phyloP scores from a whole-genome alignment of 2,888 invertebrate species.

The Chaetogeoica ovagalla region DNA sequence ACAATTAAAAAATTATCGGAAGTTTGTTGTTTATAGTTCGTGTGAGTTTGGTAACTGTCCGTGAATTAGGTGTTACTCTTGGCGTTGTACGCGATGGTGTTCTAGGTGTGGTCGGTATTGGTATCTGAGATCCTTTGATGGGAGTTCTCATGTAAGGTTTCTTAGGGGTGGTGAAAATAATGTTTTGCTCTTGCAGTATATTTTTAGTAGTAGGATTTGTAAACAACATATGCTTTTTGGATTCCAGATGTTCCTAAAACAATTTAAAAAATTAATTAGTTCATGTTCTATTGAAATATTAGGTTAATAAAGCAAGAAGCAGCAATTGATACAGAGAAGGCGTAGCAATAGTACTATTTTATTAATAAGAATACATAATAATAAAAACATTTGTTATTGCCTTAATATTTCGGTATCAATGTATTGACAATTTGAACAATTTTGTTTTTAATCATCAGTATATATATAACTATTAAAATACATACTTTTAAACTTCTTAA shows the following conservation, averaged over 20 bases:
- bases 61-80: slow-evolving; percentile 21
- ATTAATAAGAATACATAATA: too few species aligned
- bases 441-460: too few species aligned
- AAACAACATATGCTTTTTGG: slow-evolving; percentile 20
- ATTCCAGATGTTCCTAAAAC: slow-evolving; percentile 48
- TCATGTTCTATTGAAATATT: not conserved
- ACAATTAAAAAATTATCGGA: slow-evolving; percentile 42
- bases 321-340: not conserved
- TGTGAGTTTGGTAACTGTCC: slow-evolving; percentile 34
- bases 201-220: slow-evolving; percentile 34
- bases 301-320: not conserved
- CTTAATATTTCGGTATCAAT: too few species aligned
- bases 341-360: not conserved
- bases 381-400: too few species aligned
- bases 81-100: slow-evolving; percentile 42
- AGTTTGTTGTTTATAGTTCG: slow-evolving; percentile 44
- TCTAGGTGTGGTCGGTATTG: slow-evolving; percentile 45
- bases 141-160: slow-evolving; percentile 31
- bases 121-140: slow-evolving; percentile 42
- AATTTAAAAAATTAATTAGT: not conserved
- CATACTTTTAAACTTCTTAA: too few species aligned
- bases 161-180: slow-evolving; percentile 13
- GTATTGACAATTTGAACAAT: too few species aligned
- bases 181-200: slow-evolving; percentile 28
- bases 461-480: too few species aligned